Evolutionary conservation across 2,888 invertebrate species (phyloP), one percentile per base, ranked within the genome.

Genomic region (Ectemnius lituratus): DNA sequence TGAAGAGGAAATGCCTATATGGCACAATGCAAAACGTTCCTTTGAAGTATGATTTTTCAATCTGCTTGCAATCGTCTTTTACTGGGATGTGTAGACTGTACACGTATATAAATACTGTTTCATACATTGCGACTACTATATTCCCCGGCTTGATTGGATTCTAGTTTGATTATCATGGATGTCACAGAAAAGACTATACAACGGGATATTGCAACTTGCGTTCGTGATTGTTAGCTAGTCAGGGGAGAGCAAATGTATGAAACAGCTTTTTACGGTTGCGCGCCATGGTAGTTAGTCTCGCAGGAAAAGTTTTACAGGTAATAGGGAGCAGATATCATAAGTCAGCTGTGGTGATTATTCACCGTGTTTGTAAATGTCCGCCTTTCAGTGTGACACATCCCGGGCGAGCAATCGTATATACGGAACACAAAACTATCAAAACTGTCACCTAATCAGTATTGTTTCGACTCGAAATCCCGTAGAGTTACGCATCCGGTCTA

Each of bases 381-480:
- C 64, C 62, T 72, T 52, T 58, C 18, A 52, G 14, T 49, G 59
- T 68, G 73, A 76, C 70, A 59, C 14, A 69, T 69, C 56, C 57
- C 52, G 71, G 60, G 59, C 62, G 66, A 73, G 74, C 74, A 76
- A 75, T 76, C 83, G 74, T 73, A 49, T 27, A 52, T 62, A 46
- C 56, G 63, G 61, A 57, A 11, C 37, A 11, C 5, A 60, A 46
- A 80, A 73, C 45, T 60, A 73, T 77, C 63, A 27, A 72, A 72
- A 74, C 65, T 65, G 60, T 72, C 69, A 60, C 47, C 65, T 62
- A 67, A 79, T 76, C 84, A 82, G 84, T 83, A 83, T 83, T 84
- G 67, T 76, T 82, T 76, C 65, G 60, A 82, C 59, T 67, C 52
- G 67, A 72, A 72, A 70, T 75, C 71, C 69, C 67, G 66, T 83